Evolutionary conservation across 2,113 vertebrate genomes (phyloP).

Genomic region (Amphiprion percula): DNA sequence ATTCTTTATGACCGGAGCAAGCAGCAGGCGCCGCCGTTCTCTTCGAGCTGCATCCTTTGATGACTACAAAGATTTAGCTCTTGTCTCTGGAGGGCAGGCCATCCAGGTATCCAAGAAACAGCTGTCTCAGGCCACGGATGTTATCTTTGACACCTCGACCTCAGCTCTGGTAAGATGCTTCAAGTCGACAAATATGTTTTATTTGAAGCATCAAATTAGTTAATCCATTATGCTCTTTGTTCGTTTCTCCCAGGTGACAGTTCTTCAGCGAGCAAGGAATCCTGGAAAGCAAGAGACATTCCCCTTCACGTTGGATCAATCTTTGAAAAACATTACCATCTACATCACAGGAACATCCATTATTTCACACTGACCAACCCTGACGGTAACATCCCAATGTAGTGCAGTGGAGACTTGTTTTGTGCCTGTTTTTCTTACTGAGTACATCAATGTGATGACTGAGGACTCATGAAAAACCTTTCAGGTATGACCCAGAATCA

Average conservation of each 20-base stretch:
- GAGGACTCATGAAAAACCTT: slow-evolving; percentile 1
- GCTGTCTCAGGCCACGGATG: slow-evolving; percentile 75
- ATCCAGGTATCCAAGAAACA: slow-evolving; percentile 76
- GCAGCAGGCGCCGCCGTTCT: slow-evolving; percentile 52
- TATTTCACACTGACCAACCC: slow-evolving; percentile 77
- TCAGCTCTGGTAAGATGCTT: slow-evolving; percentile 79
- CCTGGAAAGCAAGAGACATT: slow-evolving; percentile 72
- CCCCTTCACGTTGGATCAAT: slow-evolving; percentile 74
- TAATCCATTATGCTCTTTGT: neutral
- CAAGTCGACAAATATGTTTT: neutral
- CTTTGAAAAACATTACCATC: slow-evolving; percentile 77
- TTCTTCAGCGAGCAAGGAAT: slow-evolving; percentile 72
- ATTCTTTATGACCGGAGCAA: slow-evolving; percentile 56
- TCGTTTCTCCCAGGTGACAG: slow-evolving; percentile 74
- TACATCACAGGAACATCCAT: slow-evolving; percentile 79
- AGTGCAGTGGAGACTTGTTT: neutral
- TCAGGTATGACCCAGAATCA: slow-evolving; percentile 72
- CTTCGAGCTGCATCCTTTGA: slow-evolving; percentile 14
- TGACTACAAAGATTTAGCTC: slow-evolving; percentile 76
- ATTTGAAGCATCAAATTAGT: neutral
- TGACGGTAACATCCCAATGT: slow-evolving; percentile 51
- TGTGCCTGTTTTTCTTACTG: neutral
- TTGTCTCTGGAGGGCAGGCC: slow-evolving; percentile 82
- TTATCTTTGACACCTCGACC: slow-evolving; percentile 83
- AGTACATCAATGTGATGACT: neutral